phyloP scores from a whole-genome alignment of 2,113 vertebrate genomes.

The Cephalopterus ornatus region DNA sequence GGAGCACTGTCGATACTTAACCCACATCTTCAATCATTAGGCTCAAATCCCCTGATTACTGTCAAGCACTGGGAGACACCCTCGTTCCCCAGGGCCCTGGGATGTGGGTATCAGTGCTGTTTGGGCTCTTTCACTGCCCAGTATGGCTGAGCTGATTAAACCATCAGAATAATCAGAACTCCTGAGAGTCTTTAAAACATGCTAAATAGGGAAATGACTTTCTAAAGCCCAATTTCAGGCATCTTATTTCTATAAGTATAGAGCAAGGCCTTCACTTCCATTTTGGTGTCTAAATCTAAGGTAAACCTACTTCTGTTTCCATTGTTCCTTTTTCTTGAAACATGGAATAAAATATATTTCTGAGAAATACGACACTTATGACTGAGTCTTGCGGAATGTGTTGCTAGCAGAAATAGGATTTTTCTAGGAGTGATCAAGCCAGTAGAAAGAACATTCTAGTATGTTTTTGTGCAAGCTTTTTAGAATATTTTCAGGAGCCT shows the following conservation, averaged over 20 bases:
- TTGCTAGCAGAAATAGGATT: neutral
- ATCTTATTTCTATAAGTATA: neutral
- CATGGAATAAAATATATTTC: neutral
- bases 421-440: neutral
- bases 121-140: neutral
- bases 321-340: neutral
- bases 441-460: neutral
- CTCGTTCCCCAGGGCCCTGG: neutral
- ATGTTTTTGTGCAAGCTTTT: neutral
- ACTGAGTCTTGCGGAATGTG: neutral
- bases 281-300: neutral
- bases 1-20: neutral
- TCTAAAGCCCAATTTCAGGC: neutral
- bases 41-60: neutral
- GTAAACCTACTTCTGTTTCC: neutral
- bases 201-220: neutral
- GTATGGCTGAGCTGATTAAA: neutral
- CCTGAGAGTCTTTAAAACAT: neutral
- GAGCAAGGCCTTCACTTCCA: neutral
- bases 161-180: neutral
- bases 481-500: neutral
- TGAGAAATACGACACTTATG: neutral
- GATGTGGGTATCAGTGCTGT: rapidly evolving
- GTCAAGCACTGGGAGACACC: neutral
- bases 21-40: neutral